These are phyloP conservation scores for Globodera ellingtonae DNA, from an alignment of 1,140 invertebrate genomes.

Conservation along the genomic window DNA sequence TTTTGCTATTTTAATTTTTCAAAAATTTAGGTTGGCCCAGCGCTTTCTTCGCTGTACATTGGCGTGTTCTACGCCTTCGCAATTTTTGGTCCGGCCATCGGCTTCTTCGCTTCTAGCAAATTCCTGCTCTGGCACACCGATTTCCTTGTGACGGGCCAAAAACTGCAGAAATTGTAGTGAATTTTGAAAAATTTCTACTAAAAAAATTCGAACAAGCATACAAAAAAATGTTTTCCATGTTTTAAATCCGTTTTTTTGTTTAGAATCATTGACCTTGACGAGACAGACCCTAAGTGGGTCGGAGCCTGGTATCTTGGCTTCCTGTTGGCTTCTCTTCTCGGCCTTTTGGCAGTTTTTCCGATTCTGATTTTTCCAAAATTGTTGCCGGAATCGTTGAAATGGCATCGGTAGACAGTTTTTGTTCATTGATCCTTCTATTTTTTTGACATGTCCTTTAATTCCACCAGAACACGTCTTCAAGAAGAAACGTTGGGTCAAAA, in stretches of 20 bases:
- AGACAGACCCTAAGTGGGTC: conserved; percentile 64
- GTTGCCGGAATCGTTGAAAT: conserved; percentile 63
- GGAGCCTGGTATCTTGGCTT: conserved; percentile 65
- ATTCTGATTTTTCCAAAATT: conserved; percentile 62
- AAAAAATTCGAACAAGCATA: too few species aligned
- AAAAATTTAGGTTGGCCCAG: conserved; percentile 48
- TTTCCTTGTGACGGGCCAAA: conserved; percentile 58
- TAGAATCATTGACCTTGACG: conserved; percentile 56
- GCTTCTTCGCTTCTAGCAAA: conserved; percentile 55
- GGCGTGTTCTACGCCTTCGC: conserved; percentile 65
- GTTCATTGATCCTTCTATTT: not conserved
- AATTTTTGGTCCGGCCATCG: conserved; percentile 63
- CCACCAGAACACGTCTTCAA: conserved; percentile 56
- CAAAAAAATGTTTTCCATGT: too few species aligned
- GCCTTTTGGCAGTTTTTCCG: conserved; percentile 59
- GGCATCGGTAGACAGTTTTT: conserved; percentile 56
- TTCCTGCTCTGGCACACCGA: conserved; percentile 64
- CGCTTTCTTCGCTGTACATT: conserved; percentile 62
- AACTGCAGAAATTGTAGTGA: conserved; percentile 33
- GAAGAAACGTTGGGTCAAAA: conserved; percentile 59
- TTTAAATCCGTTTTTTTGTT: conserved; percentile 30
- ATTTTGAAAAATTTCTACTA: conserved; percentile 7
- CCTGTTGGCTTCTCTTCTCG: conserved; percentile 53
- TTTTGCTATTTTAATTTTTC: not conserved
- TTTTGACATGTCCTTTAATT: not conserved